Percentiles rank a stretch among this genome's conserved stretches.
phyloP scores from a whole-genome alignment of 2,888 invertebrate species.

The Pantelozetes paolii region DNA sequence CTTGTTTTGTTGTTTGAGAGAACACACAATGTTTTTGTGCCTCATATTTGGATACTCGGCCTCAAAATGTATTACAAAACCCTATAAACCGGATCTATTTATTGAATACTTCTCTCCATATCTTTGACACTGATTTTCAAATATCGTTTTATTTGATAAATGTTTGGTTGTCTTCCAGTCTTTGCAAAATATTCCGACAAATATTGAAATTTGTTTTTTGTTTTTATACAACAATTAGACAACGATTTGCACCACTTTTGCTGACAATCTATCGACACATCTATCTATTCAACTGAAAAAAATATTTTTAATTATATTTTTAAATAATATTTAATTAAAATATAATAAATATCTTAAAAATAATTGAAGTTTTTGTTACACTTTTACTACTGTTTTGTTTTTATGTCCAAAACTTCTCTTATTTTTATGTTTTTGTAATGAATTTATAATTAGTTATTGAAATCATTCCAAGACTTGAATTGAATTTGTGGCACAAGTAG shows the following conservation, averaged over 20 bases:
- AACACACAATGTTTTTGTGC: neutral
- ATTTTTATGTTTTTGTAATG: neutral
- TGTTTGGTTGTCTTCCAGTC: slow-evolving; percentile 1
- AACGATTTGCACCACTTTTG: slow-evolving; percentile 13
- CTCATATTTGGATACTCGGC: neutral
- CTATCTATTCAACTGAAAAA: neutral
- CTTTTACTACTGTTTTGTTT: neutral
- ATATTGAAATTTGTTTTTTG: neutral
- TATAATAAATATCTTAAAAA: neutral
- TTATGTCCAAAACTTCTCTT: neutral
- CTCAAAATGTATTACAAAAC: neutral
- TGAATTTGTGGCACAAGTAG: slow-evolving; percentile 1
- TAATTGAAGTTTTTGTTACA: neutral
- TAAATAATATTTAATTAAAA: neutral
- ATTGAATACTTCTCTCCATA: neutral
- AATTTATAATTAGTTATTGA: neutral
- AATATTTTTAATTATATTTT: neutral
- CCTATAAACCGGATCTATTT: neutral
- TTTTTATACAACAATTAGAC: neutral
- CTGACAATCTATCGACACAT: slow-evolving; percentile 3
- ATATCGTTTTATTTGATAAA: neutral
- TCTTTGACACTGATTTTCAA: neutral
- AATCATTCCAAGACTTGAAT: neutral
- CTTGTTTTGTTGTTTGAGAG: too few relatives aligned
- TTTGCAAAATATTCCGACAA: neutral